Evolutionary conservation across 2,113 vertebrate species (phyloP), one percentile per base, ranked within the genome.

Genomic region (Trichomycterus rosablanca): DNA sequence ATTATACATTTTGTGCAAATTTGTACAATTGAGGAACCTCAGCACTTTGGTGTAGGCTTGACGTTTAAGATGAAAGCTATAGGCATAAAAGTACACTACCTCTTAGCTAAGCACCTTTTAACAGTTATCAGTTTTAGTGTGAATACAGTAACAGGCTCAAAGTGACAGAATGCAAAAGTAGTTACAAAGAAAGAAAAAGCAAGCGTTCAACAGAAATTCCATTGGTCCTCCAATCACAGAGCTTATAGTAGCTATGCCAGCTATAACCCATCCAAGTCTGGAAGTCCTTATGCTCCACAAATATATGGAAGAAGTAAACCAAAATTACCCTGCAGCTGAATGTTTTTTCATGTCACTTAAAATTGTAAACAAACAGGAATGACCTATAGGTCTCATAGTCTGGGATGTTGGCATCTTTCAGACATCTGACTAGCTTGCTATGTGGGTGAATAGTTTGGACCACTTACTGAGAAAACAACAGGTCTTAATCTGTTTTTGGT

Each of bases 21-120:
- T n/a, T 75, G 52, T 83, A 78, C 73, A 81, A 74, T 76, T 70
- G 72, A 74, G 49, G 70, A 64, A 70, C 16, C 22, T 48, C 46
- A 71, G 73, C 60, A 66, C 71, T 72, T 76, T 66, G 71, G 71
- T 71, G 65, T 59, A 45, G 64, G 61, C 67, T 69, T 70, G 35
- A 24, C 75, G 69, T 40, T 58, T 68, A 15, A 58, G 55, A 67
- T 53, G 5, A 70, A 24, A 18, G 19, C 30, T 48, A 9, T 23
- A 40, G 40, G 28, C 43, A 54, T 35, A 30, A 35, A 28, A 37
- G 40, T 30, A 39, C 14, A 34, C 51, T 26, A 67, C 19, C 26
- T 56, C 51, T 56, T 49, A 23, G 71, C 59, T 55, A 50, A 73
- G 67, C 67, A 69, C 62, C 62, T 46, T n/a, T n/a, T 40, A 6